Evolutionary conservation across 2,113 vertebrate genomes (phyloP).

Genomic region (Stercorarius parasiticus): DNA sequence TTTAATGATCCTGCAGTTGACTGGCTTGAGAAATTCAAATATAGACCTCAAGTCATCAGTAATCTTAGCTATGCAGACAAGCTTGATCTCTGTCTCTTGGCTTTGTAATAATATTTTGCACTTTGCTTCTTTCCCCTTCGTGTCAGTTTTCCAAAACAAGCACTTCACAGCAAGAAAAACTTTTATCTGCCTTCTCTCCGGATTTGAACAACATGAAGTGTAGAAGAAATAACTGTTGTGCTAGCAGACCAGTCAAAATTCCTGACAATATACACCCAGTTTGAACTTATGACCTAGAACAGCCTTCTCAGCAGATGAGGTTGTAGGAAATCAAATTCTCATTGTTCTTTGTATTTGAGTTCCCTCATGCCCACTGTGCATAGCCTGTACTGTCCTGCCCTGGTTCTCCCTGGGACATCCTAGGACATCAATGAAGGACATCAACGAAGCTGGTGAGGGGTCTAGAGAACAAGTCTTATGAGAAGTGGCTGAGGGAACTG

Average conservation of each 20-base stretch:
- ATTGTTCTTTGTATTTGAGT: not conserved
- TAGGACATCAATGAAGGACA: not conserved
- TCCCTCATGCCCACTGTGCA: not conserved
- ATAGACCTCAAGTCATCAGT: not conserved
- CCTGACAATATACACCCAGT: not conserved
- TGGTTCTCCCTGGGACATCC: not conserved
- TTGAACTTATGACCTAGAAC: not conserved
- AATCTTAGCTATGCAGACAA: not conserved
- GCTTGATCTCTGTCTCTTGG: not conserved
- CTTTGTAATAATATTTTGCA: not conserved
- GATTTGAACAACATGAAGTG: not conserved
- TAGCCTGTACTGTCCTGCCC: not conserved
- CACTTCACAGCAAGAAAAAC: not conserved
- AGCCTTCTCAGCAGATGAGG: not conserved
- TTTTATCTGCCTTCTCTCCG: not conserved
- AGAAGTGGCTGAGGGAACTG: not conserved
- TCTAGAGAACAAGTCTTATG: not conserved
- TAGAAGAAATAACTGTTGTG: not conserved
- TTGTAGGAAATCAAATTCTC: not conserved
- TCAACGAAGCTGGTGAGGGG: not conserved
- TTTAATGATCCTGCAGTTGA: not conserved
- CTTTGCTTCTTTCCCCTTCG: not conserved
- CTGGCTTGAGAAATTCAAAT: not conserved
- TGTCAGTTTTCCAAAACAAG: not conserved
- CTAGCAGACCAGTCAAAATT: not conserved